Conservation (phyloP, 1,140 invertebrate genomes). For the Drosophila carrolli region DNA sequence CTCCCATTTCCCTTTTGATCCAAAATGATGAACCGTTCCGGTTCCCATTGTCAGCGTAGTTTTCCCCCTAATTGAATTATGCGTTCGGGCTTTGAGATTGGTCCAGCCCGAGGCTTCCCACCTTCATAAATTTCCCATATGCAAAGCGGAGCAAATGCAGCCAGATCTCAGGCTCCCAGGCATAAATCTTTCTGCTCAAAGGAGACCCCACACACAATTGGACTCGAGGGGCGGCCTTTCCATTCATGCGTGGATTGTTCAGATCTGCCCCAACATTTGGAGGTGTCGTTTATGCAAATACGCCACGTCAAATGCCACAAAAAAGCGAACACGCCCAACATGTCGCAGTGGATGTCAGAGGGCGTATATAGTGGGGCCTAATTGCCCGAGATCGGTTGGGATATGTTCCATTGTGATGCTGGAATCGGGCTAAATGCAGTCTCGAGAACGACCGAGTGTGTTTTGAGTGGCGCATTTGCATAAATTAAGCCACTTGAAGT, state of each 20-base stretch:
- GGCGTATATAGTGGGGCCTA: constrained; percentile 52
- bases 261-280: constrained; percentile 47
- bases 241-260: constrained; percentile 76
- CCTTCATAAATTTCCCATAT: constrained; percentile 69
- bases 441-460: constrained; percentile 19
- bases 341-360: constrained; percentile 59
- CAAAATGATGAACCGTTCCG: constrained; percentile 8
- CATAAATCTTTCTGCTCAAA: constrained; percentile 64
- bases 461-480: constrained; percentile 62
- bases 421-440: constrained; percentile 47
- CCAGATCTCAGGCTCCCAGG: constrained; percentile 58
- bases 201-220: constrained; percentile 55
- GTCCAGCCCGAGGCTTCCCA: constrained; percentile 54
- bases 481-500: constrained; percentile 76
- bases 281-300: constrained; percentile 81
- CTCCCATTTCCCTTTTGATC: constrained; percentile 1
- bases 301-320: constrained; percentile 51
- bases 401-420: constrained; percentile 50
- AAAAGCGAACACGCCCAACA: constrained; percentile 57
- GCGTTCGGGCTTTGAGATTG: constrained; percentile 51
- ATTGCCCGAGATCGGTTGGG: constrained; percentile 38
- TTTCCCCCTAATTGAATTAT: constrained; percentile 66
- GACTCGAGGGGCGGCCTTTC: constrained; percentile 6
- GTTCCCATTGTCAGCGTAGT: constrained; percentile 48
- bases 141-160: constrained; percentile 47